Base-by-base conservation (phyloP, 2,888 invertebrate genomes). In the Salticus scenicus region DNA sequence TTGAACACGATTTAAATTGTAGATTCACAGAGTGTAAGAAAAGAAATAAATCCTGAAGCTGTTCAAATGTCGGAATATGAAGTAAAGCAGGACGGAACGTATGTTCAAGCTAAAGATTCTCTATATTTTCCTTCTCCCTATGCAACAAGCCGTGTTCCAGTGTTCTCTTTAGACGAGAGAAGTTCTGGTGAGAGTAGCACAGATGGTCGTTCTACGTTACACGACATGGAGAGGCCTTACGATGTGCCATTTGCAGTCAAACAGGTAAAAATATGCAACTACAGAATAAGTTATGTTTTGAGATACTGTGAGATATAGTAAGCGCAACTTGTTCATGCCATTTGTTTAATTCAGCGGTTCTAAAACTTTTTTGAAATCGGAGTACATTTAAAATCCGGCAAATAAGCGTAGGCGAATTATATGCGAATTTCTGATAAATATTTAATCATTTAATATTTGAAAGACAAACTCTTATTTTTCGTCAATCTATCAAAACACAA, bases 161-260 rank as follows among this genome's bases (percentile, higher is more conserved):
- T 87, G 0, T 87, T 81, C 30, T 78, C 79, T 12, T 37, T 81
- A 30, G 87, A 84, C 5, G 87, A 87, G 47, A 63, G 82, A 28
- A 87, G 87, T 17, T 79, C 79, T 1, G 87, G 84, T 0, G 84
- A 84, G 30, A 84, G 87, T 33, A 87, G 87, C 47, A 87, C 69
- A 27, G 87, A 87, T 33, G 87, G 87, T n/a, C 42, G 82, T 42
- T 81, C 87, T 24, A 76, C 80, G 27, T 63, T 82, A 17, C 78
- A 73, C 14, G 87, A 78, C n/a, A 72, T 71, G 42, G 84, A 87
- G 10, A 79, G 87, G 28, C 76, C 84, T 14, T 87, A 87, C 28
- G 87, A 87, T 51, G 87, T 87, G 2, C 87, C 87, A 28, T 87
- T 87, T 69, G 87, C 87, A 20, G 80, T 84, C 8, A 87, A 80